Percentiles rank a stretch among this genome's conserved stretches.
phyloP scores from a whole-genome alignment of 2,797 vertebrate species.

The Scyliorhinus canicula region DNA sequence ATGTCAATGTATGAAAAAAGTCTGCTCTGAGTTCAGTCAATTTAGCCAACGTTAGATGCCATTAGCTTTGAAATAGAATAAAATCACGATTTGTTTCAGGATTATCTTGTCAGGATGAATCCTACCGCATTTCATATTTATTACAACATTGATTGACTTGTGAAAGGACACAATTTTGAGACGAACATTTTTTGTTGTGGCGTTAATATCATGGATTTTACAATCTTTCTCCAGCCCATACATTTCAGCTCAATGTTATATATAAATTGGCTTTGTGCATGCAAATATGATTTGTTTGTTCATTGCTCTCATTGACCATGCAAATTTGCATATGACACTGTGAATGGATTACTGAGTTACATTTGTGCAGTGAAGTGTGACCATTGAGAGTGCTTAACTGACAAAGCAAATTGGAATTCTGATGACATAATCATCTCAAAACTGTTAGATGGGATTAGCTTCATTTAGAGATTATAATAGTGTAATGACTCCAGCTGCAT shows the following conservation, averaged over 20 bases:
- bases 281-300: conserved; percentile 26
- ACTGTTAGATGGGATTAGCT: conserved; percentile 23
- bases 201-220: background rate
- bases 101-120: background rate
- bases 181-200: background rate
- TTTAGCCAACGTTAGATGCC: background rate
- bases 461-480: background rate
- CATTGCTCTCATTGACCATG: background rate
- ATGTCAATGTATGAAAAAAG: too few relatives aligned
- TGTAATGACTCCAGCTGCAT: background rate
- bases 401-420: conserved; percentile 24
- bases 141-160: conserved; percentile 25
- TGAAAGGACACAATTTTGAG: background rate
- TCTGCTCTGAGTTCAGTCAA: background rate
- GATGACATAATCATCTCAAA: conserved; percentile 16
- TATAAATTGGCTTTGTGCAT: background rate
- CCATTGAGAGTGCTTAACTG: background rate
- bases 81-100: background rate
- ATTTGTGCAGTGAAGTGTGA: conserved; percentile 13
- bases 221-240: background rate
- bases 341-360: conserved; percentile 9
- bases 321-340: conserved; percentile 8
- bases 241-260: background rate
- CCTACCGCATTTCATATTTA: background rate
- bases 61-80: conserved; percentile 26